A percentile compares a stretch with the other conserved stretches of the same genome.
These are phyloP conservation scores for Carassius auratus DNA, from an alignment of 2,113 vertebrate species.

Conservation along the genomic window DNA sequence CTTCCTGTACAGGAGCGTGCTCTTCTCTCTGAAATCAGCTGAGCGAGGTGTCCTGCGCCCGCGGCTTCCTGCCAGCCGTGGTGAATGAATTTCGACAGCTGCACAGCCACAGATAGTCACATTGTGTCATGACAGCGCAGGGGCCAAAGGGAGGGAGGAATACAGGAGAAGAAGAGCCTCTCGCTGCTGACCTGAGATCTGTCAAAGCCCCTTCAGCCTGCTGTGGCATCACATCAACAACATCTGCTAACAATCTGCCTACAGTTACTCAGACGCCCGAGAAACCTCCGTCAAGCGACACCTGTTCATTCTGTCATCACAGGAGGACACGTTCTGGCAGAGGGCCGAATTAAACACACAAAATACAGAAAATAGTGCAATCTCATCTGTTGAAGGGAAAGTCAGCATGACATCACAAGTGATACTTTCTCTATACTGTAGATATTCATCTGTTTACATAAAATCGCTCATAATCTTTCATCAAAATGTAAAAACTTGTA, in stretches of 20 bases:
- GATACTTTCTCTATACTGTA: background rate
- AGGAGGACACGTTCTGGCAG: slow-evolving; percentile 11
- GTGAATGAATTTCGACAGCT: slow-evolving; percentile 74
- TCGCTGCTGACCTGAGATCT: slow-evolving; percentile 54
- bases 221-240: slow-evolving; percentile 55
- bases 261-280: slow-evolving; percentile 53
- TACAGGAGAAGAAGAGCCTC: slow-evolving; percentile 8
- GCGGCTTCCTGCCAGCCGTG: slow-evolving; percentile 55
- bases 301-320: slow-evolving; percentile 40
- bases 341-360: slow-evolving; percentile 1
- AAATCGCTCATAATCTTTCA: background rate
- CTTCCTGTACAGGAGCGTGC: slow-evolving; percentile 50
- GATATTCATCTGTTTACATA: background rate
- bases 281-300: slow-evolving; percentile 47
- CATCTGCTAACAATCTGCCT: slow-evolving; percentile 58
- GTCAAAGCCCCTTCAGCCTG: slow-evolving; percentile 64
- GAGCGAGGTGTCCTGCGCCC: slow-evolving; percentile 59
- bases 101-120: slow-evolving; percentile 68
- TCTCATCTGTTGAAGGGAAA: background rate
- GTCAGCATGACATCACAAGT: background rate
- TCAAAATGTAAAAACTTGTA: background rate
- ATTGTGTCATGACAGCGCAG: slow-evolving; percentile 68
- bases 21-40: slow-evolving; percentile 37
- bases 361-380: background rate
- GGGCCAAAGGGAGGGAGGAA: slow-evolving; percentile 28